A percentile compares a stretch with the other conserved stretches of the same genome.
These are phyloP conservation scores for Colaptes auratus DNA, from an alignment of 2,113 vertebrate species.

Conservation along the genomic window DNA sequence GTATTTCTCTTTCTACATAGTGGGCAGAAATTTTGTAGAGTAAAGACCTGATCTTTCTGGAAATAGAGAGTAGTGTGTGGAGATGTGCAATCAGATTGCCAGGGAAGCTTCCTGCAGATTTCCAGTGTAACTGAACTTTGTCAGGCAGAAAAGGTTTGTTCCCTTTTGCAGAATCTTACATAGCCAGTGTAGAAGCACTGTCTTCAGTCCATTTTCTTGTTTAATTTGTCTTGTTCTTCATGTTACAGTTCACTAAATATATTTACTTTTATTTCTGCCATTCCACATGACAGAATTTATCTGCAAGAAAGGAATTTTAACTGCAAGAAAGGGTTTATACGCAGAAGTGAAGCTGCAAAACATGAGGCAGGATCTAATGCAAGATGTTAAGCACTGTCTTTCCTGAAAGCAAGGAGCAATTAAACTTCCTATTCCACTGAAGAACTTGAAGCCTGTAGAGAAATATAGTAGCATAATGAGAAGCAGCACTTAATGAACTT, in stretches of 20 bases:
- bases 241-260: slow-evolving; percentile 50
- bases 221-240: slow-evolving; percentile 51
- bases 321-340: slow-evolving; percentile 2
- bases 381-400: neutral
- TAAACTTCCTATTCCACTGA: slow-evolving; percentile 24
- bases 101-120: neutral
- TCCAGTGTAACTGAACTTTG: neutral
- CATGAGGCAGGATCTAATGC: slow-evolving; percentile 6
- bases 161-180: neutral
- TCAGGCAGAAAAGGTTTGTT: neutral
- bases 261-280: slow-evolving; percentile 53
- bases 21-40: neutral
- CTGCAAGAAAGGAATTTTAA: slow-evolving; percentile 6
- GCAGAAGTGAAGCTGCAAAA: neutral
- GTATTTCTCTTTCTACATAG: neutral
- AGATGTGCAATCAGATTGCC: neutral
- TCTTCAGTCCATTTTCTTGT: slow-evolving; percentile 1
- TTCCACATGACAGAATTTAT: neutral
- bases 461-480: slow-evolving; percentile 8
- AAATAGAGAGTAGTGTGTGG: neutral
- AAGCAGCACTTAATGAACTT: slow-evolving; percentile 2
- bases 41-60: neutral
- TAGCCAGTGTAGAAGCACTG: neutral
- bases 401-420: neutral
- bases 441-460: slow-evolving; percentile 24